A percentile compares a stretch with the other conserved stretches of the same genome.
Evolutionary conservation across 2,888 invertebrate species (phyloP).

Genomic region (Alentia gelatinosa): DNA sequence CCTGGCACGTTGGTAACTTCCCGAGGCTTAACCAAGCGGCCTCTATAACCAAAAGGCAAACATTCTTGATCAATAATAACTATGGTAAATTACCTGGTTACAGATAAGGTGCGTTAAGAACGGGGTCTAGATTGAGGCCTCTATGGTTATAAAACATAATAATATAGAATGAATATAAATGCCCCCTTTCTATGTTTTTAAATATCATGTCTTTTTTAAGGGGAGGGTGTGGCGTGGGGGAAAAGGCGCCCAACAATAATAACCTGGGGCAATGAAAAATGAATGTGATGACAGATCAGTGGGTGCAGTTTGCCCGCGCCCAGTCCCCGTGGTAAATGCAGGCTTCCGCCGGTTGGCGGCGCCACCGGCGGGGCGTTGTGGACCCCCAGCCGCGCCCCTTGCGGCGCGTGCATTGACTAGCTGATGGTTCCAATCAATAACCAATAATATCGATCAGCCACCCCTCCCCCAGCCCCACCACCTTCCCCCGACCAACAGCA

Average conservation of each 20-base stretch:
- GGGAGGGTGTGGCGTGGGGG: neutral
- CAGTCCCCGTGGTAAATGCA: neutral
- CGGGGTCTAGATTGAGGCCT: no score
- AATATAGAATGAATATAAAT: no score
- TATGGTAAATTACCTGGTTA: no score
- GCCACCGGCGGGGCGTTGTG: neutral
- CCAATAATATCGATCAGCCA: constrained; percentile 9
- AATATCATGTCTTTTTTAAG: no score
- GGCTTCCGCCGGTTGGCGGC: neutral
- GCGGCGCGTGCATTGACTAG: neutral
- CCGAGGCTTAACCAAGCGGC: no score
- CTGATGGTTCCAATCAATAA: constrained; percentile 17
- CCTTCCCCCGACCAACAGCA: no score
- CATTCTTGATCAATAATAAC: no score
- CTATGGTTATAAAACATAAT: no score
- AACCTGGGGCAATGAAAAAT: neutral
- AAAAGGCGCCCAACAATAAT: neutral
- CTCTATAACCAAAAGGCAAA: no score
- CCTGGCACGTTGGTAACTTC: no score
- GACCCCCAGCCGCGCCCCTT: neutral
- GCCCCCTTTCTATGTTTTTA: no score
- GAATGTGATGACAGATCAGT: neutral
- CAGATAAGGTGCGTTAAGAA: no score
- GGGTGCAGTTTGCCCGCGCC: neutral
- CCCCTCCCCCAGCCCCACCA: neutral